These are phyloP conservation scores for Pediacus dermestoides DNA, from an alignment of 2,888 invertebrate species.

Conservation along the genomic window DNA sequence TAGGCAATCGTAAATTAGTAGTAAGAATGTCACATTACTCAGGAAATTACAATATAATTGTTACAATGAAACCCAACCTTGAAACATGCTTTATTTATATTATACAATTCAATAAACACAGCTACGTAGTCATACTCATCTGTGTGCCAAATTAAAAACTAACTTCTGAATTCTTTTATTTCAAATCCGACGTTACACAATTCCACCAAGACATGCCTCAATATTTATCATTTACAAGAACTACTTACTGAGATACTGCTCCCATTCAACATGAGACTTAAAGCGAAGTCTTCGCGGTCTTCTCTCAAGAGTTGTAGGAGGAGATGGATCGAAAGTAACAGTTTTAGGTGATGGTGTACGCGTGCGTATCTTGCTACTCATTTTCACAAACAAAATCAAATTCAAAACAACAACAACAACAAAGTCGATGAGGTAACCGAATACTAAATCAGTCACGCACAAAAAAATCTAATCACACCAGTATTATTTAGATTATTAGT, in stretches of 20 bases:
- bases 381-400: conserved; percentile 31
- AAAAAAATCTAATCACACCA: conserved; percentile 15
- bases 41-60: no score
- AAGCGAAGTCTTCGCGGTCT: conserved; percentile 44
- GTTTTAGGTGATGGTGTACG: conserved; percentile 63
- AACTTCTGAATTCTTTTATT: no score
- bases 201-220: conserved; percentile 3
- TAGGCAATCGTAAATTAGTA: no score
- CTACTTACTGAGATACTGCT: conserved; percentile 56
- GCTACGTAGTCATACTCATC: background rate
- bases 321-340: conserved; percentile 62
- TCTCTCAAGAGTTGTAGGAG: conserved; percentile 56
- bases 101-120: background rate
- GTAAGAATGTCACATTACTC: no score
- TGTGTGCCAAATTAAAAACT: background rate
- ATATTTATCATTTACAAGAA: no score
- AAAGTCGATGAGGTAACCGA: background rate
- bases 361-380: conserved; percentile 58
- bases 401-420: background rate
- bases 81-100: no score
- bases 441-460: background rate
- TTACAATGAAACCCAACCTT: no score
- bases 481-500: no score
- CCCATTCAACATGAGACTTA: conserved; percentile 49
- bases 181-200: background rate